Evolutionary conservation across 2,113 vertebrate genomes (phyloP).

Genomic region (Chloropsis hardwickii): DNA sequence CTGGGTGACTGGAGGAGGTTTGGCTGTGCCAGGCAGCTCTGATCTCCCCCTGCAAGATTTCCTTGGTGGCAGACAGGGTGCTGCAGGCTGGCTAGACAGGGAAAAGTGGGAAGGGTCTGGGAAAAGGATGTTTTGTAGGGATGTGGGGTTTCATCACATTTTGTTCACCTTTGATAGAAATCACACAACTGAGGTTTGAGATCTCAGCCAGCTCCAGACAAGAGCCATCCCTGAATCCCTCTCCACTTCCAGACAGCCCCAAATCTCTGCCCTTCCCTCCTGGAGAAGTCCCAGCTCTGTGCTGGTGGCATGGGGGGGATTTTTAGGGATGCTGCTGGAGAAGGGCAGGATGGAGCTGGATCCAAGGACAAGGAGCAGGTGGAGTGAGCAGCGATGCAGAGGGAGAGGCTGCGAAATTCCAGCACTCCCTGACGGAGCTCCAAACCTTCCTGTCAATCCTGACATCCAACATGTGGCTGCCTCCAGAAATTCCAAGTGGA

Average conservation of each 20-base stretch:
- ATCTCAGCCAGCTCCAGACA: not conserved
- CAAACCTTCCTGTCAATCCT: not conserved
- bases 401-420: not conserved
- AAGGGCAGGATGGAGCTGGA: not conserved
- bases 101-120: not conserved
- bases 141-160: not conserved
- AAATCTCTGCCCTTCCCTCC: not conserved
- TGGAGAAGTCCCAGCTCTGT: not conserved
- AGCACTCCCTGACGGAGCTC: not conserved
- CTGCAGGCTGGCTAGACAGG: not conserved
- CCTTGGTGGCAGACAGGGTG: not conserved
- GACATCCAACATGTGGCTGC: not conserved
- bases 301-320: not conserved
- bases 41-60: not conserved
- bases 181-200: not conserved
- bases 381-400: not conserved
- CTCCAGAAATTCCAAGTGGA: not conserved
- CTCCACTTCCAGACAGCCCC: not conserved
- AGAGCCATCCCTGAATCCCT: not conserved
- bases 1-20: slow-evolving; percentile 24
- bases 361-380: slow-evolving; percentile 13
- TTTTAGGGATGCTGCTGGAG: not conserved
- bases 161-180: not conserved
- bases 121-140: not conserved
- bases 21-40: slow-evolving; percentile 24